These are phyloP conservation scores for Sitta europaea DNA, from an alignment of 2,113 vertebrate species.

Conservation along the genomic window DNA sequence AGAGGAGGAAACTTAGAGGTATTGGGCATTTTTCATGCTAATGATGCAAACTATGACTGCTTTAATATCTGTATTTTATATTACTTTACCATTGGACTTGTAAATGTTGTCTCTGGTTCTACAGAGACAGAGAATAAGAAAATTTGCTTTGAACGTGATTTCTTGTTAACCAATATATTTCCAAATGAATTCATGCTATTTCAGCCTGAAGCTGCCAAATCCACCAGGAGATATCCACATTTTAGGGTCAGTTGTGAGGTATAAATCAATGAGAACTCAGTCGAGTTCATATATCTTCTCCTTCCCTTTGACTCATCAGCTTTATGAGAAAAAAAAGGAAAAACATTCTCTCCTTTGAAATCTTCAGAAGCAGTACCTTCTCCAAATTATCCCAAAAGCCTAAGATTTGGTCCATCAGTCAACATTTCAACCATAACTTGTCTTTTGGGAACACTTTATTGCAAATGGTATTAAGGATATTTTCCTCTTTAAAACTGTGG, in stretches of 20 bases:
- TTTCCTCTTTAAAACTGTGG: neutral
- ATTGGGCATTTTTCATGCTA: neutral
- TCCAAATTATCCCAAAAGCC: neutral
- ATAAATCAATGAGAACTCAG: conserved; percentile 65
- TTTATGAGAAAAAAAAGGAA: conserved; percentile 4
- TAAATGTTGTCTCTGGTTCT: neutral
- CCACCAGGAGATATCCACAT: conserved; percentile 22
- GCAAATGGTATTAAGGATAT: neutral
- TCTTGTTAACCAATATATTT: neutral
- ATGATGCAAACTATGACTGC: neutral
- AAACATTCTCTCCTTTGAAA: neutral
- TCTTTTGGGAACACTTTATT: conserved; percentile 6
- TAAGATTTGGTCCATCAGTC: conserved; percentile 31
- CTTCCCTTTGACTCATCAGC: conserved; percentile 53
- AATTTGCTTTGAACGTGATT: neutral
- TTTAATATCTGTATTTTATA: neutral
- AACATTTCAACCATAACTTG: conserved; percentile 6
- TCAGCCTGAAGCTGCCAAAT: neutral
- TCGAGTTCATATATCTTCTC: conserved; percentile 63
- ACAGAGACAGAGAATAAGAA: neutral
- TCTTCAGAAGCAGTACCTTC: conserved; percentile 1
- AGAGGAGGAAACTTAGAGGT: neutral
- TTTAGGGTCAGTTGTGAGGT: conserved; percentile 49
- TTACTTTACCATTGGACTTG: neutral
- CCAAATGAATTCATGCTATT: neutral